Base-by-base conservation (phyloP, 2,888 invertebrate genomes). In the Limenitis camilla region DNA sequence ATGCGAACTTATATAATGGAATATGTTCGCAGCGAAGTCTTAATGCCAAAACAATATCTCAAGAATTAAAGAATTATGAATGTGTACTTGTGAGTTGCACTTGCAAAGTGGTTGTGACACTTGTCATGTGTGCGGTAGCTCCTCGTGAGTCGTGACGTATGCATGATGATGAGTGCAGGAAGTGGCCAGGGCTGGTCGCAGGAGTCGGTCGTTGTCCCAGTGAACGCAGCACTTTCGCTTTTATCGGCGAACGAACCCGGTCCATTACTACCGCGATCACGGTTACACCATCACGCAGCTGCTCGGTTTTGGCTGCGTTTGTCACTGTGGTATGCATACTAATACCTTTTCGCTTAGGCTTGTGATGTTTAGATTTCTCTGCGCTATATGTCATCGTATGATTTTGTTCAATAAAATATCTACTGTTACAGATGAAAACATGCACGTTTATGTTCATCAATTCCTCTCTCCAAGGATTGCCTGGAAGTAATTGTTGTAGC, bases 221-320 rank as follows among this genome's bases (percentile, higher is more conserved):
- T 87, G 85, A 86, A 85, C 84, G 81, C 67, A 84, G 80, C 67
- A 84, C 86, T 87, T 87, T 87, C 87, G 84, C 83, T 87, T 83
- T 87, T 78, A 76, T 79, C 78, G 86, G 86, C 82, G 82, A 87
- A 81, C 80, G 87, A 87, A 87, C 87, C 84, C 81, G 74, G 75
- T 63, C 75, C 78, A 84, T 86, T 84, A 78, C 78, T 81, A 83
- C 75, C 75, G 67, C 76, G 71, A 76, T 80, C 83, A 81, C 81
- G 70, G 80, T 86, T 85, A 82, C 83, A 84, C 82, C 84, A 84
- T 79, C 77, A 72, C 67, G 64, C 65, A 63, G 67, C 69, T 69
- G 63, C 45, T 63, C 67, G 69, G 70, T 79, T 86, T 85, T 79
- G 84, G 79, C 79, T 77, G 71, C 76, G 75, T 72, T 78, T 72